Conservation (phyloP, 2,888 invertebrate species). For the Scaptomyza reducta region DNA sequence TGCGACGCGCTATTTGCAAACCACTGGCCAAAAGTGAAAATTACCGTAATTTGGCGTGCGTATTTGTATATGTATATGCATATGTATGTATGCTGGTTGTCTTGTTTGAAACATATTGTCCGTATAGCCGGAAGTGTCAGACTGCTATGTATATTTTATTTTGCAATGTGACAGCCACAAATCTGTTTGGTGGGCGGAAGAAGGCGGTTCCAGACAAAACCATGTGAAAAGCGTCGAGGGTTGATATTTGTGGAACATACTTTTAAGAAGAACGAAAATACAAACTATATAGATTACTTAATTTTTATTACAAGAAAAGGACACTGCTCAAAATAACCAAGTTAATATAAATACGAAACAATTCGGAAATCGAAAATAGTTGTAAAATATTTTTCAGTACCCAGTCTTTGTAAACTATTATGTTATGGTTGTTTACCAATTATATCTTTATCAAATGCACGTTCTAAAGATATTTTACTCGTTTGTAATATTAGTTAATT, state of each 20-base stretch:
- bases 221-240: constrained; percentile 47
- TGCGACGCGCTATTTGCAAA: constrained; percentile 67
- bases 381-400: too few species aligned
- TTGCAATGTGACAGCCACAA: constrained; percentile 3
- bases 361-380: too few species aligned
- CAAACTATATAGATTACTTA: too few species aligned
- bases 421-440: too few species aligned
- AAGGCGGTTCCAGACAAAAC: constrained; percentile 37
- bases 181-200: constrained; percentile 55
- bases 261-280: not conserved
- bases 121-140: constrained; percentile 56
- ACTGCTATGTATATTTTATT: constrained; percentile 23
- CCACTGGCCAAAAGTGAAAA: constrained; percentile 65
- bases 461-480: too few species aligned
- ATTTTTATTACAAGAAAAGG: too few species aligned
- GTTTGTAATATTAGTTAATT: too few species aligned
- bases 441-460: too few species aligned
- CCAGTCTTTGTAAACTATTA: too few species aligned
- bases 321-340: too few species aligned
- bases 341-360: too few species aligned
- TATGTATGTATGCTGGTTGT: not conserved
- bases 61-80: not conserved
- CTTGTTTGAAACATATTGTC: constrained; percentile 46
- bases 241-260: constrained; percentile 27
- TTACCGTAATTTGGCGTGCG: constrained; percentile 67